Evolutionary conservation across 2,888 invertebrate species (phyloP).

Genomic region (Dryadula phaetusa): DNA sequence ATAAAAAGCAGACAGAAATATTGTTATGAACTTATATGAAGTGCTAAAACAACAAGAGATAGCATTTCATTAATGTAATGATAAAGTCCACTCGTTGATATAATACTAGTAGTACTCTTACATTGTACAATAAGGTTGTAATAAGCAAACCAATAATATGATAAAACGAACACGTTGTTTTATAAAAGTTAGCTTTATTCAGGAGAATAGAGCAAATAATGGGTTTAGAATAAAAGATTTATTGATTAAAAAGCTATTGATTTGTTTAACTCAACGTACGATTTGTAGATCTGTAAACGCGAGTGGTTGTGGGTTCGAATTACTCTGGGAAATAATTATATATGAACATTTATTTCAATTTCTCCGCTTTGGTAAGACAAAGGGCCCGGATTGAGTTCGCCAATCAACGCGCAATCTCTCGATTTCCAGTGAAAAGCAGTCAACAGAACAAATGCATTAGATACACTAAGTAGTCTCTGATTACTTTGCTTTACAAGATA

Average conservation of each 20-base stretch:
- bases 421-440: no score
- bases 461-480: no score
- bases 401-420: no score
- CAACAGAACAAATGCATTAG: no score
- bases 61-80: slow-evolving; percentile 26
- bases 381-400: no score
- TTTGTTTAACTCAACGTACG: no score
- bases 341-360: no score
- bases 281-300: no score
- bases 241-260: neutral
- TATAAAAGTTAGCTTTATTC: neutral
- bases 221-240: neutral
- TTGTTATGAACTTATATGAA: slow-evolving; percentile 26
- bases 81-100: slow-evolving; percentile 21
- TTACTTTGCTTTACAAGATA: no score
- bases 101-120: slow-evolving; percentile 25
- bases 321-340: no score
- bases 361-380: no score
- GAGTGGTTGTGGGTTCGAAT: no score
- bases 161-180: slow-evolving; percentile 2
- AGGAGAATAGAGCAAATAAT: neutral
- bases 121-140: slow-evolving; percentile 18
- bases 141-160: slow-evolving; percentile 11
- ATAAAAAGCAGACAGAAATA: neutral
- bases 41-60: slow-evolving; percentile 41